These are phyloP conservation scores for Phragmatobia fuliginosa DNA, from an alignment of 2,888 invertebrate species.

Conservation along the genomic window DNA sequence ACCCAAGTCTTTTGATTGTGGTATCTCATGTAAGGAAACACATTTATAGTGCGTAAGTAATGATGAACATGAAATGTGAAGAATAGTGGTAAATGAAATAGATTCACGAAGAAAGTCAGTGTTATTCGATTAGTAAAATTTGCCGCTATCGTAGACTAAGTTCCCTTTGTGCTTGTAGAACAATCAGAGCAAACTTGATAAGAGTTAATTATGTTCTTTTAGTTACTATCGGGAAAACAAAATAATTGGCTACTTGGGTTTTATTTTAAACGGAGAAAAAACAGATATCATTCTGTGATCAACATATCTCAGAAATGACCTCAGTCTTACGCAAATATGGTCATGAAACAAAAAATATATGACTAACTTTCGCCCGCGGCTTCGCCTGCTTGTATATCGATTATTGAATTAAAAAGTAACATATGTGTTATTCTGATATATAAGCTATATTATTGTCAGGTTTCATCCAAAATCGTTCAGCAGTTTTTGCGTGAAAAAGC, in stretches of 20 bases:
- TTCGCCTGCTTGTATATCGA: too few species aligned
- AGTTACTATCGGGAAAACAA: neutral
- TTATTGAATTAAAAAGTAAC: too few species aligned
- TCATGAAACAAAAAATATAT: too few species aligned
- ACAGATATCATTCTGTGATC: neutral
- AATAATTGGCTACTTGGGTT: neutral
- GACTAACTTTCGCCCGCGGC: too few species aligned
- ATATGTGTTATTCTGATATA: too few species aligned
- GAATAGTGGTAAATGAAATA: neutral
- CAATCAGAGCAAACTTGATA: neutral
- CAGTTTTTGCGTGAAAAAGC: too few species aligned
- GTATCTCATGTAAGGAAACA: neutral
- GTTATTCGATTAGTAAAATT: neutral
- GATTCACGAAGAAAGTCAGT: neutral
- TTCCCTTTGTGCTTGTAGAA: neutral
- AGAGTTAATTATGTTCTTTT: neutral
- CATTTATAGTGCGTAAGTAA: neutral
- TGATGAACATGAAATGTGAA: neutral
- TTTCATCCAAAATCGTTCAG: too few species aligned
- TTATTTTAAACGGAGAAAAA: neutral
- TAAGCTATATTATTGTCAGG: too few species aligned
- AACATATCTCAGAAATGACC: too few species aligned
- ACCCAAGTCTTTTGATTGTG: neutral
- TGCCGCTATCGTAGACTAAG: neutral
- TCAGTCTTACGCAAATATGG: too few species aligned